phyloP scores from a whole-genome alignment of 2,797 vertebrate genomes.

The Tenualosa thibaudeaui region DNA sequence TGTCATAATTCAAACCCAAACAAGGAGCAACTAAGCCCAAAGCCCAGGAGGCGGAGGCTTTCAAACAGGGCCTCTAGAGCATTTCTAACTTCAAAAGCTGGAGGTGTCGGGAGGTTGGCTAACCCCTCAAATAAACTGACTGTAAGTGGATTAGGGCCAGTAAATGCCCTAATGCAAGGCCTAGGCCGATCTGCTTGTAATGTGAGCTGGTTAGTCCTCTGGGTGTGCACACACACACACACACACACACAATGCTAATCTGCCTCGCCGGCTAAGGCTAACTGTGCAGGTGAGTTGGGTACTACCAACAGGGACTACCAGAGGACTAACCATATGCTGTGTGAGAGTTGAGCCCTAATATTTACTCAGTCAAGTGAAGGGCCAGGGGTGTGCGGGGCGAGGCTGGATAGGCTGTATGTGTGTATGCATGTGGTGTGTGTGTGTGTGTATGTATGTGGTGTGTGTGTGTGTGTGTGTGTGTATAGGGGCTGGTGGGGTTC shows the following conservation, averaged over 20 bases:
- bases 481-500: constrained; percentile 35
- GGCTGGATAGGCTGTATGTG: background rate
- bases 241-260: constrained; percentile 8
- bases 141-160: constrained; percentile 25
- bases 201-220: constrained; percentile 25
- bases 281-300: constrained; percentile 44
- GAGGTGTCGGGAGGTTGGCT: constrained; percentile 25
- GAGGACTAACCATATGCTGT: background rate
- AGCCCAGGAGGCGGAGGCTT: constrained; percentile 6
- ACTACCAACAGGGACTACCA: background rate
- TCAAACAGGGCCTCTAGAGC: constrained; percentile 9
- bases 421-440: no score
- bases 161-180: constrained; percentile 16
- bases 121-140: constrained; percentile 23
- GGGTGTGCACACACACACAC: background rate
- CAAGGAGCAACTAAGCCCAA: background rate
- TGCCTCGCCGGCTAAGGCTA: background rate
- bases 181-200: constrained; percentile 25
- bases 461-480: constrained; percentile 5
- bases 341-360: constrained; percentile 29
- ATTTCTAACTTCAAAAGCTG: constrained; percentile 13
- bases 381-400: background rate
- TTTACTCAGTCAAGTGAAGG: constrained; percentile 29
- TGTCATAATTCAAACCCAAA: constrained; percentile 17
- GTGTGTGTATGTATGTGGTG: constrained; percentile 29